phyloP scores from a whole-genome alignment of 2,888 invertebrate species.

The Actias luna region DNA sequence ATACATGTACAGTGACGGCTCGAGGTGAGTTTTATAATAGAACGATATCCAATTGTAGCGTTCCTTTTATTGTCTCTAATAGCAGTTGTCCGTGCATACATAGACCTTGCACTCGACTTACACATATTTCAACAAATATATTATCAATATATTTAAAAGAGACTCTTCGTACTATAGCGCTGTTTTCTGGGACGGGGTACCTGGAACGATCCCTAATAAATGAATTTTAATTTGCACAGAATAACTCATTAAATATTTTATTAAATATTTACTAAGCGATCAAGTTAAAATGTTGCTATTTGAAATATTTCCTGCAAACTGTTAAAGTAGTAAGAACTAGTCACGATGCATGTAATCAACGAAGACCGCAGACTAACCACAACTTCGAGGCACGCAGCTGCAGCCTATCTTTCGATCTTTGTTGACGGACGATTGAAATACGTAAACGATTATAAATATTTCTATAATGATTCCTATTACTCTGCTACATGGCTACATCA shows the following conservation, averaged over 20 bases:
- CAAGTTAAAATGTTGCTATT: background rate
- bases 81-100: too few species aligned
- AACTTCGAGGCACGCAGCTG: constrained; percentile 21
- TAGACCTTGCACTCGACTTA: too few species aligned
- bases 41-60: too few species aligned
- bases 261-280: background rate
- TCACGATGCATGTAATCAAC: constrained; percentile 23
- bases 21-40: too few species aligned
- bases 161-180: too few species aligned
- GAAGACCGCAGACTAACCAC: constrained; percentile 33
- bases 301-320: constrained; percentile 5
- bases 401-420: constrained; percentile 20
- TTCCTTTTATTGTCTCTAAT: too few species aligned
- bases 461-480: background rate
- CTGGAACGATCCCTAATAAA: too few species aligned
- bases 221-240: too few species aligned
- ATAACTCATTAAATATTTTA: background rate
- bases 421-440: background rate
- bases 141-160: too few species aligned
- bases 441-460: background rate
- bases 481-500: background rate
- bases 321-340: constrained; percentile 21
- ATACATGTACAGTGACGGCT: too few species aligned
- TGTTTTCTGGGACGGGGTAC: too few species aligned
- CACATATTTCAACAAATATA: too few species aligned